Conservation (phyloP, 2,888 invertebrate genomes). For the Pediacus dermestoides region DNA sequence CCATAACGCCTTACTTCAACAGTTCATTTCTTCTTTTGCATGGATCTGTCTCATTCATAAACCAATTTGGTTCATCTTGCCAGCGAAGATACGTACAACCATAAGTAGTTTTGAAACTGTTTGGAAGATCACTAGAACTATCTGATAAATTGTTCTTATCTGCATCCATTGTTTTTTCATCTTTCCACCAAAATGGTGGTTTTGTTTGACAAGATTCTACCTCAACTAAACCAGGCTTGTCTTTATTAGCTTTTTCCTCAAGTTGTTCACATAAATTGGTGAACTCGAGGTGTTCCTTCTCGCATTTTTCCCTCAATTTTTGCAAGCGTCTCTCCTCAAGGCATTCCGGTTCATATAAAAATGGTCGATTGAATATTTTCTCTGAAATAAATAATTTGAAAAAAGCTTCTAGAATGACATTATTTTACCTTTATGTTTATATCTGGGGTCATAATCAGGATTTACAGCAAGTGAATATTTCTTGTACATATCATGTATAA, state of each 20-base stretch:
- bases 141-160: too few species aligned
- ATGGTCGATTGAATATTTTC: constrained; percentile 55
- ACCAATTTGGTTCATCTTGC: constrained; percentile 53
- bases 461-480: constrained; percentile 44
- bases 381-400: constrained; percentile 29
- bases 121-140: too few species aligned
- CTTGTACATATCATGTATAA: constrained; percentile 52
- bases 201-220: constrained; percentile 29
- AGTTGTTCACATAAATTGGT: constrained; percentile 24
- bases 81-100: too few species aligned
- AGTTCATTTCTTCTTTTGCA: constrained; percentile 42
- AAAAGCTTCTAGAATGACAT: constrained; percentile 3
- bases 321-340: constrained; percentile 48
- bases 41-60: constrained; percentile 31
- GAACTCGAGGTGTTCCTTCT: constrained; percentile 32
- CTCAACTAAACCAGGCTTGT: constrained; percentile 25
- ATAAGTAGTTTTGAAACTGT: too few species aligned
- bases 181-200: constrained; percentile 43
- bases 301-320: constrained; percentile 42
- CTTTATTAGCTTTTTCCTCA: constrained; percentile 24
- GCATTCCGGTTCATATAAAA: constrained; percentile 57
- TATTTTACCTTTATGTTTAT: constrained; percentile 37
- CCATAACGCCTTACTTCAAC: constrained; percentile 38
- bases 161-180: too few species aligned
- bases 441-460: constrained; percentile 35